Conservation (phyloP, 1,140 invertebrate genomes). For the Ephestia elutella region DNA sequence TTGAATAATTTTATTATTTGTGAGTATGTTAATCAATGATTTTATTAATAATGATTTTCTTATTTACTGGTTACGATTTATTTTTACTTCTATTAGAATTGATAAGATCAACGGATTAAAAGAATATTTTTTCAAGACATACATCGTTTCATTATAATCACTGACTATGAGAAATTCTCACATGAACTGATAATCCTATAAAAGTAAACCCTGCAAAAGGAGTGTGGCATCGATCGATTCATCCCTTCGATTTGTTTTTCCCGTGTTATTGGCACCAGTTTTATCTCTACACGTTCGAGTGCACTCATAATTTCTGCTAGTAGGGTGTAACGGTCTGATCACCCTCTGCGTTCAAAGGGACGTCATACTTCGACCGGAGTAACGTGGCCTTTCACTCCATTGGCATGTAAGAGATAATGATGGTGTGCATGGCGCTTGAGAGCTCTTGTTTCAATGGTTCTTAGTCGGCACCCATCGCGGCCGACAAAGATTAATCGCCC, state of each 20-base stretch:
- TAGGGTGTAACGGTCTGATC: constrained; percentile 42
- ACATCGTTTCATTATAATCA: too few species aligned
- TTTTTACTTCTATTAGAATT: too few species aligned
- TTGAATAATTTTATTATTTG: too few species aligned
- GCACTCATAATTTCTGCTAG: constrained; percentile 46
- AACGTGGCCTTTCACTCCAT: constrained; percentile 23
- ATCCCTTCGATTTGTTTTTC: constrained; percentile 8
- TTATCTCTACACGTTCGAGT: constrained; percentile 47
- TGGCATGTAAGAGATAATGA: constrained; percentile 27
- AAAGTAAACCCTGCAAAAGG: too few species aligned
- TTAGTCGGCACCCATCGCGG: constrained; percentile 54
- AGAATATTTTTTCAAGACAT: too few species aligned
- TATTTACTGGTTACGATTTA: too few species aligned
- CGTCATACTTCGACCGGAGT: constrained; percentile 31
- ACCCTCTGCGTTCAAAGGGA: constrained; percentile 41
- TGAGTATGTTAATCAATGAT: too few species aligned
- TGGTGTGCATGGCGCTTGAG: constrained; percentile 36
- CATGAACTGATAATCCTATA: neutral
- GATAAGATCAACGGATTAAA: too few species aligned
- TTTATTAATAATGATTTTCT: too few species aligned
- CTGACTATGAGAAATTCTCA: too few species aligned
- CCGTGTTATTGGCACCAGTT: constrained; percentile 21
- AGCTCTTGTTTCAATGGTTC: constrained; percentile 46
- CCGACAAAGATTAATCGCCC: constrained; percentile 66
- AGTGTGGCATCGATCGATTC: neutral